Conservation (phyloP, 2,797 vertebrate species). For the Sebastes trivittatus region DNA sequence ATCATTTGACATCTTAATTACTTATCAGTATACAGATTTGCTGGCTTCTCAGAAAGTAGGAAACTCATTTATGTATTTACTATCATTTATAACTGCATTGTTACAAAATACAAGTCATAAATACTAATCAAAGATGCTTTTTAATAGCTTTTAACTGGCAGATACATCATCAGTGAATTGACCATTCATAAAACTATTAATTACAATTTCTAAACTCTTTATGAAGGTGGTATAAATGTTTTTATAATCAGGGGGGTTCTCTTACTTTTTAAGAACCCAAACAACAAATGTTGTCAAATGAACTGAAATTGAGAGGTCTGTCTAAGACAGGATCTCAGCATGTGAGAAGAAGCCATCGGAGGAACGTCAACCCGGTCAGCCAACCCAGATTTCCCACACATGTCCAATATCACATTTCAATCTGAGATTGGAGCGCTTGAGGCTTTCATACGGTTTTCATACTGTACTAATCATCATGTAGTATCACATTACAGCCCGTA, state of each 20-base stretch:
- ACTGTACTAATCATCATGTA: conserved; percentile 31
- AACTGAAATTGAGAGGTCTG: too few species aligned
- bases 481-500: conserved; percentile 54
- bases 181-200: not conserved
- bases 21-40: not conserved
- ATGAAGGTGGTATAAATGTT: not conserved
- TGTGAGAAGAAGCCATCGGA: not conserved
- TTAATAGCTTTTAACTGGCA: not conserved
- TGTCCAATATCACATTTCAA: conserved; percentile 50
- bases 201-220: not conserved
- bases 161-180: not conserved
- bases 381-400: conserved; percentile 38
- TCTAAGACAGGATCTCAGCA: not conserved
- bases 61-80: not conserved
- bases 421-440: not conserved
- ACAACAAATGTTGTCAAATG: not conserved
- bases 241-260: not conserved
- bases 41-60: not conserved
- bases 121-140: not conserved
- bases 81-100: not conserved
- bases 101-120: not conserved
- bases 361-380: not conserved
- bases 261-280: not conserved
- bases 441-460: conserved; percentile 31
- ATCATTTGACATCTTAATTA: not conserved